Evolutionary conservation across 2,797 vertebrate genomes (phyloP), one percentile per base, ranked within the genome.

Genomic region (Mycteria americana): DNA sequence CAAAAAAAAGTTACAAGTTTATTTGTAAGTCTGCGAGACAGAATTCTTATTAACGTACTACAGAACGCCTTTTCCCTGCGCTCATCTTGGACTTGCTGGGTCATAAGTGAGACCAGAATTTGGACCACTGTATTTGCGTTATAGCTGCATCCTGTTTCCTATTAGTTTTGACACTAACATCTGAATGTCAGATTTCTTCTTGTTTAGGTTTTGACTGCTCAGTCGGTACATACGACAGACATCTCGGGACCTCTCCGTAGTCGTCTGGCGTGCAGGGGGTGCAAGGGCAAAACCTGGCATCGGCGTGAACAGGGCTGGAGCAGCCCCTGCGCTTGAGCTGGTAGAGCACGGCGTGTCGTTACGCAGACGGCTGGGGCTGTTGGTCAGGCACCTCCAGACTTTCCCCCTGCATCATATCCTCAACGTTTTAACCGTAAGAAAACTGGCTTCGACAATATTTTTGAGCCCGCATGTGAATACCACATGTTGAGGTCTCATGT

Each of bases 401-500:
- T 79, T 39, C 86, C 72, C 86, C 79, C 84, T 50, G 60, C 77
- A 88, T 84, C 91, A 9, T 5, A 14, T 5, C 89, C 82, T 85
- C 33, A 0, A 5, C 2, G 4, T 73, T 93, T 89, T 89, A 78
- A 9, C 85, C 39, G 2, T 7, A n/a, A 53, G 91, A 76, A 91
- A 95, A 96, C 31, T 63, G 87, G 4, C 73, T 91, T 63, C 95
- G 94, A 92, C 94, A 67, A 96, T 31, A 7, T 88, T 95, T 91
- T 54, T 76, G 95, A 97, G 95, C 73, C 95, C 91, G 90, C 96
- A 97, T 93, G 97, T 96, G 97, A 97, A 90, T 91, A 89, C 94
- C 97, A 97, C 95, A 97, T 97, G 97, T 95, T 91, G 96, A 97
- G 93, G 92, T 93, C 94, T 97, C 91, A 48, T 96, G 96, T 96